Evolutionary conservation across 2,113 vertebrate species (phyloP), one percentile per base, ranked within the genome.

Genomic region (Alosa alosa): DNA sequence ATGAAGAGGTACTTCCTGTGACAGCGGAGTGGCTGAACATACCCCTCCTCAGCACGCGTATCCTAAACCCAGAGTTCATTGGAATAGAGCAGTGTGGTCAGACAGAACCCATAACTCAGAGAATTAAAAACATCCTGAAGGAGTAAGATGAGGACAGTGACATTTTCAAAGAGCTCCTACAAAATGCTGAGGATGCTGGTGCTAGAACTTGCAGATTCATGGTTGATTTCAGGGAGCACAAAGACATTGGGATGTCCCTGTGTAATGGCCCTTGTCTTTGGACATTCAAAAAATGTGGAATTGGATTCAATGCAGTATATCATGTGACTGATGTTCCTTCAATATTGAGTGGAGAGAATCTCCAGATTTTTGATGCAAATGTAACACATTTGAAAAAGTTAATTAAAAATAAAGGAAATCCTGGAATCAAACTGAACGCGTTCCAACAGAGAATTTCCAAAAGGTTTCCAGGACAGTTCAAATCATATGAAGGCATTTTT

Each of bases 221-320:
- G 81, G 86, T 97, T 57, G 96, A 97, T 90, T 95, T 95, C 87
- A 93, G 96, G 88, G 81, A n/a, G n/a, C n/a, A n/a, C n/a, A n/a
- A n/a, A n/a, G 96, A 96, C 87, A 93, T 94, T 0, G 92, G 91
- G 83, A 97, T 97, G 96, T 84, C 84, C 17, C 88, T 90, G 8
- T 97, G 96, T 84, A 96, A 96, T 15, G 97, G 96, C n/a, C 96
- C 96, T 8, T 96, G 96, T 82, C 95, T 97, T 87, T 97, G 97
- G 96, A 93, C 94, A 83, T 96, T 92, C 87, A 97, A 97, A 4
- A 94, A 92, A 87, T 97, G 97, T 93, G 97, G 96, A 81, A 94
- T 97, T 86, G 96, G 96, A 49, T 97, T 97, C 90, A 96, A 94
- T 91, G 94, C 96, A 1, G 96, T 97, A 45, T 97, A 97, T 89